These are phyloP conservation scores for Drosophila antonietae DNA, from an alignment of 2,888 invertebrate genomes.

Conservation along the genomic window DNA sequence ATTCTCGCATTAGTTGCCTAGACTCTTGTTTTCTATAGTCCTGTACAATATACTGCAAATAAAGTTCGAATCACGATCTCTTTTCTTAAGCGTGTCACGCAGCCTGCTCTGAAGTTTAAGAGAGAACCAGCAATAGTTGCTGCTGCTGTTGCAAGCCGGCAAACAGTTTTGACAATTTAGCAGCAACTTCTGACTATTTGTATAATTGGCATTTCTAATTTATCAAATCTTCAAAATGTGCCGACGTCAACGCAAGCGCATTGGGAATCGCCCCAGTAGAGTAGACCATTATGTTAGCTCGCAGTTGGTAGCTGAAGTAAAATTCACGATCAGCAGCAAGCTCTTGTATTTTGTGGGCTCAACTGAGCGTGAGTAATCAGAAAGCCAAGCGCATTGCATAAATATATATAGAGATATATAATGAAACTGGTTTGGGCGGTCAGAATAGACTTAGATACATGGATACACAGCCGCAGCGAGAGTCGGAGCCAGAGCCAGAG, in stretches of 20 bases:
- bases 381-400: slow-evolving; percentile 79
- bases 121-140: slow-evolving; percentile 16
- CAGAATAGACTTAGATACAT: slow-evolving; percentile 47
- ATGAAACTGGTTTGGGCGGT: slow-evolving; percentile 76
- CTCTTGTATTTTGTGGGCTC: slow-evolving; percentile 53
- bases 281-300: slow-evolving; percentile 55
- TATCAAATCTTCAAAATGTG: slow-evolving; percentile 66
- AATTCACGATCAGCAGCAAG: slow-evolving; percentile 69
- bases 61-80: background rate
- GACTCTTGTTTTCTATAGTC: background rate
- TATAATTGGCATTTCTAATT: slow-evolving; percentile 80
- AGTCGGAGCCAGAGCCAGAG: background rate
- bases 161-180: slow-evolving; percentile 74
- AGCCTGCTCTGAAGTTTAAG: slow-evolving; percentile 23
- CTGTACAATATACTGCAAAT: background rate
- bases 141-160: slow-evolving; percentile 8
- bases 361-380: slow-evolving; percentile 80
- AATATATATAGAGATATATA: slow-evolving; percentile 53
- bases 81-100: slow-evolving; percentile 25
- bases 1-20: background rate
- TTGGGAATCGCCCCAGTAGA: slow-evolving; percentile 36
- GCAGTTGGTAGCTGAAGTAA: slow-evolving; percentile 41
- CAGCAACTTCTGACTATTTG: slow-evolving; percentile 75
- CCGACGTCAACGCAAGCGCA: slow-evolving; percentile 52
- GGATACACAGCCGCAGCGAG: slow-evolving; percentile 7